Conservation (phyloP, 2,113 vertebrate species). For the Neotragus moschatus region DNA sequence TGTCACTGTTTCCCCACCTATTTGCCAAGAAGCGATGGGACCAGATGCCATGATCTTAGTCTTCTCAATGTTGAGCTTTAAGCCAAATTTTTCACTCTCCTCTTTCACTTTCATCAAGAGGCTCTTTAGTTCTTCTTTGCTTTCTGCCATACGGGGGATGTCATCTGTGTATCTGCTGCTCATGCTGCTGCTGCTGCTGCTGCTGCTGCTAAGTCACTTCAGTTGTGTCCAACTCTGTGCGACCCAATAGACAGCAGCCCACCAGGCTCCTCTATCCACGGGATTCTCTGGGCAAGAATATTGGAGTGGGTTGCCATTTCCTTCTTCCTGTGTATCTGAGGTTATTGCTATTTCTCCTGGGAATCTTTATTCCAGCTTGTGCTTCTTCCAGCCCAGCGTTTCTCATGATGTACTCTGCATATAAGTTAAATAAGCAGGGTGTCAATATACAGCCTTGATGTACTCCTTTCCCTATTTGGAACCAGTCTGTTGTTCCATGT, state of each 20-base stretch:
- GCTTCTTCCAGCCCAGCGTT: background rate
- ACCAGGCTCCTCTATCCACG: background rate
- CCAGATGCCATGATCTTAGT: background rate
- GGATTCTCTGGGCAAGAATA: background rate
- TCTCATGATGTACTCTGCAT: background rate
- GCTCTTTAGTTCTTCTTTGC: background rate
- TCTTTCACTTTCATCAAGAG: background rate
- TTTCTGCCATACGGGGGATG: background rate
- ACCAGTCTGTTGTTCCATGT: background rate
- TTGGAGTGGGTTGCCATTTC: no score
- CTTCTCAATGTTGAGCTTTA: background rate
- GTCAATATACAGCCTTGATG: background rate
- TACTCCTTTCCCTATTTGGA: background rate
- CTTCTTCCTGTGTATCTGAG: background rate
- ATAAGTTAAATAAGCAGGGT: background rate
- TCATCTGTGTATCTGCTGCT: background rate
- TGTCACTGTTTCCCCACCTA: background rate
- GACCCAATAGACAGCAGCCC: background rate
- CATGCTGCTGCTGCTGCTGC: no score
- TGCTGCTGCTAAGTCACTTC: background rate
- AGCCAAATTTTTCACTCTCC: background rate
- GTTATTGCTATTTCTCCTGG: background rate
- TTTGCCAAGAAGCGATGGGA: background rate
- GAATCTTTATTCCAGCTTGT: background rate
- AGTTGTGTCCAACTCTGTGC: background rate